Evolutionary conservation across 2,113 vertebrate species (phyloP), one percentile per base, ranked within the genome.

Genomic region (Chaetodon auriga): DNA sequence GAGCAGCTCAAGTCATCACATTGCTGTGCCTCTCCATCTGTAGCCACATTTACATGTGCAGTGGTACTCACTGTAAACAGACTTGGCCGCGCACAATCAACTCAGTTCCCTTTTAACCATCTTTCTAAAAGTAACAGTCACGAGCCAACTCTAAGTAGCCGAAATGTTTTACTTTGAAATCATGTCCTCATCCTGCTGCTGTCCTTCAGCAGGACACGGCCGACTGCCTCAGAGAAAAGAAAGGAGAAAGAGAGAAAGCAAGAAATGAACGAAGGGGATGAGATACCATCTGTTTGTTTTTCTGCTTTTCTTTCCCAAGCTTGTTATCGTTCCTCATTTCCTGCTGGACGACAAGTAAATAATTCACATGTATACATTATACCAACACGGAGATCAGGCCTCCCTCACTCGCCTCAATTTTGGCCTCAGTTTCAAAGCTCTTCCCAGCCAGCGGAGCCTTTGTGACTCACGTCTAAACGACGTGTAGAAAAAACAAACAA

Each of bases 291-390:
- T 94, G 89, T 94, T 94, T 92, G 90, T 93, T 94, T 92, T 92
- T 92, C 85, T 87, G 81, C 87, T 88, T 92, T 91, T 91, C 74
- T 92, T 94, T 95, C 94, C 93, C 94, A 94, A 94, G 92, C 93
- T 93, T 92, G 91, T 93, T 94, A 93, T 94, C 85, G 72, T 92
- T 92, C 55, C 88, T 92, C 92, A 94, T 93, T 95, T 95, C 94
- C 93, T 94, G 92, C 81, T 80, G 85, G 87, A 91, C 86, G 84
- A 92, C 90, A 91, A 93, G 88, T 91, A 92, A 93, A 94, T 91
- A 92, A 91, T 91, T 93, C 88, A 91, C 72, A 93, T 86, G 85
- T 93, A 91, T 89, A 89, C 89, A 88, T 93, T 88, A 30, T 87
- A 88, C 53, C 81, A 71, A 90, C 87, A 87, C 87, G 82, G 71